Evolutionary conservation across 2,113 vertebrate genomes (phyloP).

Genomic region (Antechinus flavipes): DNA sequence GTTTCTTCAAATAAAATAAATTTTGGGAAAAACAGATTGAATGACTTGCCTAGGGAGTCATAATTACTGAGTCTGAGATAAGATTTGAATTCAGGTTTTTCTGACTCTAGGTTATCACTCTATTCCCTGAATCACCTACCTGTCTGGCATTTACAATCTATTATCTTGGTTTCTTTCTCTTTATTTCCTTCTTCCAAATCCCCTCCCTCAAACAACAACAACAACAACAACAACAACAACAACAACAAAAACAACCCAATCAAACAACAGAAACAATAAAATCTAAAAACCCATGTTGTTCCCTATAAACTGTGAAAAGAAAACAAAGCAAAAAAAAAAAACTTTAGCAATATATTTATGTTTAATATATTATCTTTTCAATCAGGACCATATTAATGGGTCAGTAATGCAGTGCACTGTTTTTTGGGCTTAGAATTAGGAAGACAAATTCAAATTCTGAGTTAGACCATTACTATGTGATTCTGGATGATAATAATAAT

Average conservation of each 20-base stretch:
- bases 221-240: too few species aligned
- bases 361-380: conserved; percentile 21
- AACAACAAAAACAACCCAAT: too few species aligned
- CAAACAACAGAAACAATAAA: too few species aligned
- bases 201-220: neutral
- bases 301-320: neutral
- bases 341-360: neutral
- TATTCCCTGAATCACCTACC: neutral
- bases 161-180: neutral
- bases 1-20: too few species aligned
- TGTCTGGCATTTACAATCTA: neutral
- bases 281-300: neutral
- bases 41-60: neutral
- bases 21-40: neutral
- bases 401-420: neutral
- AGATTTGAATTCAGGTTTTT: neutral
- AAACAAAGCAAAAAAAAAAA: neutral
- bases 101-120: neutral
- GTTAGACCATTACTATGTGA: neutral
- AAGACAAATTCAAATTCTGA: neutral
- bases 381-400: neutral
- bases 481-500: neutral
- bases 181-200: neutral
- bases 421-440: neutral
- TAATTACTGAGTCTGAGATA: neutral